Conservation (phyloP, 2,113 vertebrate genomes). For the Prunella himalayana region DNA sequence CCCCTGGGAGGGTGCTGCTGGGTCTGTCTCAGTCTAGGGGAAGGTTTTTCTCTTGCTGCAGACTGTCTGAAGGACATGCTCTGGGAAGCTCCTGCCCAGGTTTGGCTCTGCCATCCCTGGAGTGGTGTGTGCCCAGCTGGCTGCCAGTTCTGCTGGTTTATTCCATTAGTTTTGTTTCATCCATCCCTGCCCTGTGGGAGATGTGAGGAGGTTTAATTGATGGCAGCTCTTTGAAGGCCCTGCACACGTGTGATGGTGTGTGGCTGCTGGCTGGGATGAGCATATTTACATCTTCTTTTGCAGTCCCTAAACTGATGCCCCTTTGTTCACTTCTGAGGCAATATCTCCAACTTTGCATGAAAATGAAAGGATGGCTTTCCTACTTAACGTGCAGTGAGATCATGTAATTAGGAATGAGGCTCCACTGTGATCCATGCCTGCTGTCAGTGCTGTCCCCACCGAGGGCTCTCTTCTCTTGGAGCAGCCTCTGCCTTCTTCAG, state of each 20-base stretch:
- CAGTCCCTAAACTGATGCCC: not conserved
- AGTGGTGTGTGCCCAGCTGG: rapidly evolving
- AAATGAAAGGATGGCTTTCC: not conserved
- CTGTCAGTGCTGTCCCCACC: not conserved
- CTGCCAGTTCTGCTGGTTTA: not conserved
- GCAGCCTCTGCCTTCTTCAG: not conserved
- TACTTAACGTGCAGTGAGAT: not conserved
- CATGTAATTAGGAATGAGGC: not conserved
- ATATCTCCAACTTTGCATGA: not conserved
- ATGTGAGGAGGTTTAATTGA: not conserved
- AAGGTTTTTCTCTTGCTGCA: rapidly evolving
- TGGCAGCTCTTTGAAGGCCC: not conserved
- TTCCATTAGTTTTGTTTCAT: rapidly evolving
- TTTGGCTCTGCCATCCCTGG: not conserved
- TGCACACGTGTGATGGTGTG: rapidly evolving
- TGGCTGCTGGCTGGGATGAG: not conserved
- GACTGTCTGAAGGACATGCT: rapidly evolving
- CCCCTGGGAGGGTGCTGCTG: rapidly evolving
- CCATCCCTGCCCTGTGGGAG: not conserved
- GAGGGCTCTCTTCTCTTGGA: not conserved
- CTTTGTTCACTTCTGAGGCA: not conserved
- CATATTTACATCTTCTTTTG: not conserved
- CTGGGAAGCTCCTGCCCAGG: not conserved
- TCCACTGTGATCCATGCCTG: rapidly evolving
- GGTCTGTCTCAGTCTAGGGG: rapidly evolving